These are phyloP conservation scores for Lasioglossum morio DNA, from an alignment of 2,888 invertebrate genomes.

Conservation along the genomic window DNA sequence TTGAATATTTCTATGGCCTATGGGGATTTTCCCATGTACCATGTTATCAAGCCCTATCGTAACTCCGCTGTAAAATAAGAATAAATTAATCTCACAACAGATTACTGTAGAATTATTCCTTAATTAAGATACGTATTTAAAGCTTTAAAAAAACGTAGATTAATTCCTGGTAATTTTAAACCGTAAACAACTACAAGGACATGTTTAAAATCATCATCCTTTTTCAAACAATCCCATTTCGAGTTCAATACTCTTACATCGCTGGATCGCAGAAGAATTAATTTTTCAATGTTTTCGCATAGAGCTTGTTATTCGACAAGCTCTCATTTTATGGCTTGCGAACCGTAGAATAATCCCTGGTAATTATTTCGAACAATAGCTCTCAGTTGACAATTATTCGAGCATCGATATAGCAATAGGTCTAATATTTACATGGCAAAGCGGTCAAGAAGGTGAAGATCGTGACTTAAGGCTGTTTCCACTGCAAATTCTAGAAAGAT, in stretches of 20 bases:
- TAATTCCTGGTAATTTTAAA: not conserved
- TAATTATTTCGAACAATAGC: not conserved
- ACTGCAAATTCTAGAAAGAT: not conserved
- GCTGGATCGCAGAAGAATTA: not conserved
- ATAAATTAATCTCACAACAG: not conserved
- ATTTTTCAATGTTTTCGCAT: not conserved
- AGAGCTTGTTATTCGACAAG: not conserved
- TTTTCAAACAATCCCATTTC: no score
- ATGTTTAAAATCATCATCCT: not conserved
- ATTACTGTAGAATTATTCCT: not conserved
- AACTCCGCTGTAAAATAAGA: not conserved
- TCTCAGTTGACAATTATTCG: not conserved
- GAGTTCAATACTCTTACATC: not conserved
- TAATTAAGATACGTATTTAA: not conserved
- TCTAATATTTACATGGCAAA: not conserved
- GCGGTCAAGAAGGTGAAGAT: conserved; percentile 9
- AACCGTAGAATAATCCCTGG: no score
- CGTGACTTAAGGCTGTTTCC: conserved; percentile 30
- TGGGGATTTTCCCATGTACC: not conserved
- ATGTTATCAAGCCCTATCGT: not conserved
- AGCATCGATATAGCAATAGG: no score
- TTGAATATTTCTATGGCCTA: not conserved
- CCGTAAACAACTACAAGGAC: not conserved
- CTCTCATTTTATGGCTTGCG: no score
- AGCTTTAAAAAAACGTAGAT: not conserved